These are phyloP conservation scores for Dasyprocta punctata DNA, from an alignment of 2,113 vertebrate species.

Conservation along the genomic window DNA sequence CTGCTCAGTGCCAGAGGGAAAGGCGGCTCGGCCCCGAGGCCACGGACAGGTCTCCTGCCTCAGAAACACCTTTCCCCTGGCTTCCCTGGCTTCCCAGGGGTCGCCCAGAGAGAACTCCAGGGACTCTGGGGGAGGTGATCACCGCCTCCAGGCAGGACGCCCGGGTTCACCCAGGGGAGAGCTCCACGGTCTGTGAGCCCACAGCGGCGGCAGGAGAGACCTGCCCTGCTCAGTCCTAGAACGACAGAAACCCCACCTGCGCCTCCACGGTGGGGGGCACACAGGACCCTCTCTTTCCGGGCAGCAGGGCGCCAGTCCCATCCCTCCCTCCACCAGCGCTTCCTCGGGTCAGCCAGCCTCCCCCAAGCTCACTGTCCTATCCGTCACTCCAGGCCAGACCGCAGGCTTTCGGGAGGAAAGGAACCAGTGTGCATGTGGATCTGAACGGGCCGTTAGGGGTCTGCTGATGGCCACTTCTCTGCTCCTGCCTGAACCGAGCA, in stretches of 20 bases:
- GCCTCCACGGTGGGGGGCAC: neutral
- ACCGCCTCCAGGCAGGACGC: neutral
- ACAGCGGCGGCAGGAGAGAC: neutral
- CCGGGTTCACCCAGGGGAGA: neutral
- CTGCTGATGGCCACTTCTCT: neutral
- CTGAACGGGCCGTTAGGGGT: neutral
- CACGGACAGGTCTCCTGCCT: neutral
- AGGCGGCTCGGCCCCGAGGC: neutral
- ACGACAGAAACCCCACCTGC: too few relatives aligned
- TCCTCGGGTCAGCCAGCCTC: neutral
- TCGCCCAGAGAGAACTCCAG: neutral
- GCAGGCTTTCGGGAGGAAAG: too few relatives aligned
- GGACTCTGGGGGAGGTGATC: neutral
- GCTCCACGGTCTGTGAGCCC: too few relatives aligned
- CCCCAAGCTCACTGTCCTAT: neutral
- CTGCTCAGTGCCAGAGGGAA: neutral
- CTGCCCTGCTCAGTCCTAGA: too few relatives aligned
- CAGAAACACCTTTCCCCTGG: neutral
- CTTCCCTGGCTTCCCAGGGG: neutral
- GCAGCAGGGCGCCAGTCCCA: neutral
- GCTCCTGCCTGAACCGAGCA: neutral
- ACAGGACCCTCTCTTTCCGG: too few relatives aligned
- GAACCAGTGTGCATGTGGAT: neutral
- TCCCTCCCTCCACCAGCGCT: accelerated
- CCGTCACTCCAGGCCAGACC: neutral